Base-by-base conservation (phyloP, 2,113 vertebrate genomes). In the Hemicordylus capensis region DNA sequence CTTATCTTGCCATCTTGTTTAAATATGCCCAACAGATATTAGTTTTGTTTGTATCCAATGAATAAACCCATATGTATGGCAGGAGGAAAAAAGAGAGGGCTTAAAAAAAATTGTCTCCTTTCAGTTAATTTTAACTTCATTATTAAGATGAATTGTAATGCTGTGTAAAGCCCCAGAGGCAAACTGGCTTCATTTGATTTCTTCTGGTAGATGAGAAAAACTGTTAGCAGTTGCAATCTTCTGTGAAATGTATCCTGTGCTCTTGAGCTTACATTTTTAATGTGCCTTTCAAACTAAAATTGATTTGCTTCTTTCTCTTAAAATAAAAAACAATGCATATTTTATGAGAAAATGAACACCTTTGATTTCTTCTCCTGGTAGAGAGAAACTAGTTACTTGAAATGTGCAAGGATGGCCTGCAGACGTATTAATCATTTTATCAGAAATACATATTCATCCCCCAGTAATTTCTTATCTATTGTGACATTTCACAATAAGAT, bases 61-160 rank as follows among this genome's bases (percentile, higher is more conserved):
- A 91, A 92, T 87, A 92, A 93, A 89, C 4, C 2, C 56, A 48
- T 91, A 28, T 76, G 76, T 61, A 73, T 6, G 14, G 15, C 88
- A 83, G 51, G 46, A 84, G 19, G 74, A 37, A 88, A 84, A 89
- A n/a, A 3, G 12, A 79, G 58, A 80, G n/a, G 22, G 7, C 10
- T 77, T 85, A n/a, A n/a, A n/a, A n/a, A n/a, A n/a, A n/a, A 8
- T 46, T 90, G 12, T 89, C 85, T 88, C 87, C 74, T 94, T 95
- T 95, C 89, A 92, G 75, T 95, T 96, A 95, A 94, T 95, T 96
- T 96, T 93, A 93, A 92, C 86, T 96, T 95, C 84, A 93, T 95
- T 96, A 95, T 94, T 95, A 93, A 95, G 92, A 96, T 91, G 89
- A 96, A 96, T 94, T 92, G 46, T 89, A 95, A 93, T 91, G 85